Percentiles rank a stretch among this genome's conserved stretches.
phyloP scores from a whole-genome alignment of 1,140 invertebrate genomes.

The Diorhabda carinulata region DNA sequence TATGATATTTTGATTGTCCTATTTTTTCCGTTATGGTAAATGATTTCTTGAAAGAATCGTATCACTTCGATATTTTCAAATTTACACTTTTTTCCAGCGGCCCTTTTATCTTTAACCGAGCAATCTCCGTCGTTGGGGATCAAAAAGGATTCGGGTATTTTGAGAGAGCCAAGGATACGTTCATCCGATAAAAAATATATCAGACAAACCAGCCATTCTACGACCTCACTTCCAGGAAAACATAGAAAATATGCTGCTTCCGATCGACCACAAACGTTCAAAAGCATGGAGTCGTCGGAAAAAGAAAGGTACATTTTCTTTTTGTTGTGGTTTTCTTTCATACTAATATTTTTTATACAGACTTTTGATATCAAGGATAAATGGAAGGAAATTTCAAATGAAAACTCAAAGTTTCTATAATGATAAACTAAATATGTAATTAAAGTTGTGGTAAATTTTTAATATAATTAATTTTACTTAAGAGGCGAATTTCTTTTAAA shows the following conservation, averaged over 20 bases:
- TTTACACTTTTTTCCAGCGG: background rate
- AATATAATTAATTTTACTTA: too few relatives aligned
- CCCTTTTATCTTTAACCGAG: background rate
- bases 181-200: background rate
- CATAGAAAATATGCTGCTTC: background rate
- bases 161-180: background rate
- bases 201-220: slow-evolving; percentile 18
- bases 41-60: too few relatives aligned
- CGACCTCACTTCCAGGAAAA: background rate
- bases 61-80: too few relatives aligned
- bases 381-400: too few relatives aligned
- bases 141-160: background rate
- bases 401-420: too few relatives aligned
- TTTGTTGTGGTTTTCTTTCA: background rate
- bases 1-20: too few relatives aligned
- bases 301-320: background rate
- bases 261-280: slow-evolving; percentile 1
- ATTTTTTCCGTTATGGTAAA: too few relatives aligned
- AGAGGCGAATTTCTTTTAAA: too few relatives aligned
- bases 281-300: background rate
- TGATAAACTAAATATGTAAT: too few relatives aligned
- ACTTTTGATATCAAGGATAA: too few relatives aligned
- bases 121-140: background rate
- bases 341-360: too few relatives aligned
- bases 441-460: too few relatives aligned